Conservation (phyloP, 2,113 vertebrate genomes). For the Hippocampus mohnikei region DNA sequence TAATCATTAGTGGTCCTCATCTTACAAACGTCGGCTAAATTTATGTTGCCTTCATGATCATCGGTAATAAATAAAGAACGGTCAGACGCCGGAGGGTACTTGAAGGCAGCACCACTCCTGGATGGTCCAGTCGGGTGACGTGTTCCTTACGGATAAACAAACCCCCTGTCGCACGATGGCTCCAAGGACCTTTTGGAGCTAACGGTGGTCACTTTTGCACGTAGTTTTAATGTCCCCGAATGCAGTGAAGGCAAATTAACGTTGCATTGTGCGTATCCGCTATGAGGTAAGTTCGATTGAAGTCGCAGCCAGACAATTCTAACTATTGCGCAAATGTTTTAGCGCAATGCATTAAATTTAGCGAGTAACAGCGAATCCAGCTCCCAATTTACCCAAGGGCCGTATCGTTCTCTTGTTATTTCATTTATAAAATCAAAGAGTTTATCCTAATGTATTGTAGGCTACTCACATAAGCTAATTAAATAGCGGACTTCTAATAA, state of each 20-base stretch:
- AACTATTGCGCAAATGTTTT: conserved; percentile 41
- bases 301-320: conserved; percentile 27
- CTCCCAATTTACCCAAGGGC: neutral
- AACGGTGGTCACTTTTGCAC: neutral
- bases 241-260: conserved; percentile 17
- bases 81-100: accelerated
- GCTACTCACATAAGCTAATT: conserved; percentile 14
- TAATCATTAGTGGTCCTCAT: conserved; percentile 50
- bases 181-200: conserved; percentile 12
- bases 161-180: conserved; percentile 16
- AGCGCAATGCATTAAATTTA: conserved; percentile 23
- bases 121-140: conserved; percentile 19
- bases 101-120: conserved; percentile 41
- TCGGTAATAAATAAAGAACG: neutral
- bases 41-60: conserved; percentile 17
- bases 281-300: conserved; percentile 46
- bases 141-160: conserved; percentile 52
- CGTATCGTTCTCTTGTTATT: neutral
- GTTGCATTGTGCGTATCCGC: neutral
- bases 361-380: neutral
- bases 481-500: conserved; percentile 34
- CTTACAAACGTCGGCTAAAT: neutral
- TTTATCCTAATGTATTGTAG: neutral
- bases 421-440: neutral
- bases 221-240: neutral